These are phyloP conservation scores for Hemitrygon akajei DNA, from an alignment of 2,797 vertebrate species.

Conservation along the genomic window DNA sequence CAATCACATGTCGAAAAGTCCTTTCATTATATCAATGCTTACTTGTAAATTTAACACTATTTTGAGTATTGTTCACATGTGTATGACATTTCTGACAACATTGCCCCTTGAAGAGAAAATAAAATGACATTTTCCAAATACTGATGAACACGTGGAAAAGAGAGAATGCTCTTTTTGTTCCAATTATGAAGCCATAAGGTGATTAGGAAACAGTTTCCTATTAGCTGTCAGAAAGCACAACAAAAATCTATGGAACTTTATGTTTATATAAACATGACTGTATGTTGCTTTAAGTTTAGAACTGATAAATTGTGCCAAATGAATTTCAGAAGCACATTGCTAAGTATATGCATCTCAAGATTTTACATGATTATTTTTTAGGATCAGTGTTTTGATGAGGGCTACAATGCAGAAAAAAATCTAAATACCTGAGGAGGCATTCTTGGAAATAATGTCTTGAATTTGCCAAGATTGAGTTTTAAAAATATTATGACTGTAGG, in stretches of 20 bases:
- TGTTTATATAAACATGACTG: background rate
- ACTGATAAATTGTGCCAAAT: background rate
- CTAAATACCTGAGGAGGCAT: background rate
- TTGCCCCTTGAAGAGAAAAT: background rate
- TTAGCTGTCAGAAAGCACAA: background rate
- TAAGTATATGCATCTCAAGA: background rate
- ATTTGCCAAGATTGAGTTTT: background rate
- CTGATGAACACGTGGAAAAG: background rate
- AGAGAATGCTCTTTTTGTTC: background rate
- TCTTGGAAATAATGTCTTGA: background rate
- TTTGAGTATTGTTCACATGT: background rate
- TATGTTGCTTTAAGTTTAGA: background rate
- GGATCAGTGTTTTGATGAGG: background rate
- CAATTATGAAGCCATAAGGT: background rate
- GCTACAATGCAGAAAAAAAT: background rate
- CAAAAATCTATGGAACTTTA: background rate
- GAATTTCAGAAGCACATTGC: background rate
- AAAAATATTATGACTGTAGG: background rate
- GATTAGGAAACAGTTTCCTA: too few relatives aligned
- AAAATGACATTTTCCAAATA: background rate
- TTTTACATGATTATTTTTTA: background rate
- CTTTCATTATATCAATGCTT: background rate
- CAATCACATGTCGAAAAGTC: background rate
- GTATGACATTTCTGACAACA: background rate
- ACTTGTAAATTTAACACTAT: background rate